A percentile compares a stretch with the other conserved stretches of the same genome.
These are phyloP conservation scores for Chlorodrepanis virens DNA, from an alignment of 2,113 vertebrate species.

Conservation along the genomic window DNA sequence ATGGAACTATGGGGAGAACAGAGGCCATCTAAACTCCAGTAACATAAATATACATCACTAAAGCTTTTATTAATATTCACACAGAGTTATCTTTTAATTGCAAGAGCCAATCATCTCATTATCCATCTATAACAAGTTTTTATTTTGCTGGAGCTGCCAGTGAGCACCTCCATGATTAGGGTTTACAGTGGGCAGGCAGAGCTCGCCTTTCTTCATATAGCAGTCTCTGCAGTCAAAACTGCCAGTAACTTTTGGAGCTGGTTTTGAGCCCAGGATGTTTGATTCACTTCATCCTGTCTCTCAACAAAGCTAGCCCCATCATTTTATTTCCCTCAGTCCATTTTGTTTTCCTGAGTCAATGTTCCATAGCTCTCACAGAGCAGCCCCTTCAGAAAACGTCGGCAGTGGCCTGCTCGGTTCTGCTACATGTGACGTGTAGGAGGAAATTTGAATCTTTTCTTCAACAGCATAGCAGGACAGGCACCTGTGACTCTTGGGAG, in stretches of 20 bases:
- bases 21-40: no score
- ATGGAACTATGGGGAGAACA: no score
- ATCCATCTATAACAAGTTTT: background rate
- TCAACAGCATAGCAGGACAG: background rate
- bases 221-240: background rate
- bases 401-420: accelerated
- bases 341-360: background rate
- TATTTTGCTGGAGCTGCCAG: no score
- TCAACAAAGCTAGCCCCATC: background rate
- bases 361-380: background rate
- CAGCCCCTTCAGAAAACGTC: background rate
- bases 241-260: background rate
- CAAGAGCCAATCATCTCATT: no score
- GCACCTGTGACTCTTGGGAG: background rate
- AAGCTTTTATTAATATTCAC: no score
- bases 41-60: no score
- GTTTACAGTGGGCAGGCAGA: background rate
- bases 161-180: accelerated
- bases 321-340: background rate
- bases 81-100: no score
- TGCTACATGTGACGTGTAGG: accelerated
- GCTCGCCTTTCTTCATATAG: accelerated
- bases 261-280: background rate
- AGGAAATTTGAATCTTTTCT: background rate
- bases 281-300: background rate